Evolutionary conservation across 2,888 invertebrate species (phyloP), one percentile per base, ranked within the genome.

Genomic region (Melitaea athalia): DNA sequence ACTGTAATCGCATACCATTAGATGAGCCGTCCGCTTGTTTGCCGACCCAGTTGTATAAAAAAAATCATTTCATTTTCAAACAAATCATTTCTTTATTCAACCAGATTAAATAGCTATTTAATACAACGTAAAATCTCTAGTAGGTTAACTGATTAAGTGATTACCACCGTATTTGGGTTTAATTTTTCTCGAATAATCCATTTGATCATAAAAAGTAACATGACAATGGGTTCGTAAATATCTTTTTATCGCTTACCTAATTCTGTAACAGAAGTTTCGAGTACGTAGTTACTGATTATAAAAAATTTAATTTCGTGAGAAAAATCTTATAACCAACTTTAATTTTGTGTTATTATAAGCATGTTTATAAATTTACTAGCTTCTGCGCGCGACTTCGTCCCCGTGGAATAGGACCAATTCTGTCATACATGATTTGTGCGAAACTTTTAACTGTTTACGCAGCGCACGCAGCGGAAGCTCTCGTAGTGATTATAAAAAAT

Each of bases 191-290:
- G n/a, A 55, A 55, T 55, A 31, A 55, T 55, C 33, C 53, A 55
- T 55, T 33, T 55, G 12, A 17, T 43, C 24, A 62, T 59, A 64
- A 63, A 62, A 64, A 33, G 0, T 43, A 17, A 15, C 33, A 53
- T 53, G 47, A 70, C 70, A 70, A 67, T 62, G 62, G 59, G 55
- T 62, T 59, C 55, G 52, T 63, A 68, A 65, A 38, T 66, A 66
- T 42, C 57, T 66, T 71, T 68, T 69, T 68, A 64, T 63, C 57
- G 17, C n/a, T 63, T 53, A n/a, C n/a, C n/a, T n/a, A 50, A 60
- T 49, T 69, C 53, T 55, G 64, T 67, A 64, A 72, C 63, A 63
- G 71, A 69, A 62, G 69, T 69, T 69, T 69, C 69, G 69, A 69
- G 69, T n/a, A n/a, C n/a, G n/a, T 47, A 42, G 42, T 24, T 59